Percentiles rank a stretch among this genome's conserved stretches.
These are phyloP conservation scores for Meandrusa payeni DNA, from an alignment of 2,888 invertebrate species.

Conservation along the genomic window DNA sequence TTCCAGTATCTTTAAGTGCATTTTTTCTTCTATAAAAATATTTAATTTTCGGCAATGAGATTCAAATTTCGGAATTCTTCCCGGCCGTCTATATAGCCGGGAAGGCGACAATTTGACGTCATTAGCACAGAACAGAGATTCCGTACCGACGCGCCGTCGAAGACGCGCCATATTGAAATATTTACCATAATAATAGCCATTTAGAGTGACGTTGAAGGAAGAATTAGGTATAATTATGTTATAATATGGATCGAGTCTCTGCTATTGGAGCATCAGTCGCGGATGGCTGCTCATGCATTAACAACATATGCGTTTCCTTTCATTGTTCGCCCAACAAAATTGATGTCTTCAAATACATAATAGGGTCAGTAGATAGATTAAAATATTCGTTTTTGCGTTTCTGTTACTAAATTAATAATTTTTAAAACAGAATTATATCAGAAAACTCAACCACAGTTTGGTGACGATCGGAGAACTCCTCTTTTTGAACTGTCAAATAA, in stretches of 20 bases:
- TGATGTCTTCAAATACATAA: too few relatives aligned
- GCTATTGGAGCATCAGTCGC: conserved; percentile 25
- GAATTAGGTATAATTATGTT: conserved; percentile 23
- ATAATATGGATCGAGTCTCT: conserved; percentile 20
- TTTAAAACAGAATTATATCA: too few relatives aligned
- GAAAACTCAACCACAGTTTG: too few relatives aligned
- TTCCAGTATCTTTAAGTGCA: conserved; percentile 28
- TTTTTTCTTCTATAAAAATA: conserved; percentile 48
- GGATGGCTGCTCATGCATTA: conserved; percentile 20
- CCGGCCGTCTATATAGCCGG: conserved; percentile 45
- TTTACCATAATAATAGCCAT: conserved; percentile 29
- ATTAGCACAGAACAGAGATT: conserved; percentile 62
- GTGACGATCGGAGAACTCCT: too few relatives aligned
- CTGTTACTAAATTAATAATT: too few relatives aligned
- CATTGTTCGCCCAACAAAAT: too few relatives aligned
- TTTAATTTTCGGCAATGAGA: conserved; percentile 52
- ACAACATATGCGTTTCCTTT: conserved; percentile 24
- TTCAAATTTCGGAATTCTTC: conserved; percentile 48
- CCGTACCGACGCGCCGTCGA: conserved; percentile 43
- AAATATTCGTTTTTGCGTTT: too few relatives aligned
- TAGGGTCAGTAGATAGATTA: too few relatives aligned
- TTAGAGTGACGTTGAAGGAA: conserved; percentile 20
- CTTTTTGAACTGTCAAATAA: too few relatives aligned
- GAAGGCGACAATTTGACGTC: conserved; percentile 54
- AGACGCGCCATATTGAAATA: conserved; percentile 54